phyloP scores from a whole-genome alignment of 2,888 invertebrate genomes.

The Choreutis nemorana region DNA sequence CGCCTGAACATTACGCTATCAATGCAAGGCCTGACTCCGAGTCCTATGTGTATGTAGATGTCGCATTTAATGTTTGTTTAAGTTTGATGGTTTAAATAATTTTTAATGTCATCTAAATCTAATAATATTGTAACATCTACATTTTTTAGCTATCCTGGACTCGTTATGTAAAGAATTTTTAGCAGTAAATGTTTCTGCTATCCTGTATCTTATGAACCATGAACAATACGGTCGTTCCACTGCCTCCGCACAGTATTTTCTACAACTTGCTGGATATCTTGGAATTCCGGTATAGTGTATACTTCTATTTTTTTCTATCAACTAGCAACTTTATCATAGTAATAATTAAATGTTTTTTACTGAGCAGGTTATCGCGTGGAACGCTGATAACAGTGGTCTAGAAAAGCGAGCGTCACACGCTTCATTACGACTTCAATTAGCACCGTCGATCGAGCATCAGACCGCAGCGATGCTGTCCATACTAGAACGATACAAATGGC shows the following conservation, averaged over 20 bases:
- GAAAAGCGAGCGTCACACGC: constrained; percentile 83
- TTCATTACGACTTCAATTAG: constrained; percentile 90
- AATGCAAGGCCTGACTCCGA: constrained; percentile 78
- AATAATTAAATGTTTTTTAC: constrained; percentile 1
- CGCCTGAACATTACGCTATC: constrained; percentile 73
- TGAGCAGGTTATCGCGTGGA: constrained; percentile 88
- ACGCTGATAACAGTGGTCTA: constrained; percentile 95
- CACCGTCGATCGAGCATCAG: constrained; percentile 96
- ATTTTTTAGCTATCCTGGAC: constrained; percentile 82
- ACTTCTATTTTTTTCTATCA: too few species aligned
- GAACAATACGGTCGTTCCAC: constrained; percentile 93
- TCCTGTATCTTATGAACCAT: constrained; percentile 94
- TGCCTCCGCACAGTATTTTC: constrained; percentile 92
- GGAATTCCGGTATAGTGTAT: constrained; percentile 79
- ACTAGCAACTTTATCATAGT: too few species aligned
- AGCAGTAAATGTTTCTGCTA: constrained; percentile 88
- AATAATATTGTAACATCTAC: constrained; percentile 9
- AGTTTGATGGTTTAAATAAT: not conserved
- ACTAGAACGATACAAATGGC: constrained; percentile 95
- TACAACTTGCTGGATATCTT: constrained; percentile 91
- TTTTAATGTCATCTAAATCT: not conserved
- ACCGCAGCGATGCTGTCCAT: constrained; percentile 96
- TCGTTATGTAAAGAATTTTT: constrained; percentile 90
- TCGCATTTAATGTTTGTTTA: too few species aligned
- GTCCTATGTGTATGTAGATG: constrained; percentile 77